These are phyloP conservation scores for Monoplex corrugatus DNA, from an alignment of 2,888 invertebrate species.

Conservation along the genomic window DNA sequence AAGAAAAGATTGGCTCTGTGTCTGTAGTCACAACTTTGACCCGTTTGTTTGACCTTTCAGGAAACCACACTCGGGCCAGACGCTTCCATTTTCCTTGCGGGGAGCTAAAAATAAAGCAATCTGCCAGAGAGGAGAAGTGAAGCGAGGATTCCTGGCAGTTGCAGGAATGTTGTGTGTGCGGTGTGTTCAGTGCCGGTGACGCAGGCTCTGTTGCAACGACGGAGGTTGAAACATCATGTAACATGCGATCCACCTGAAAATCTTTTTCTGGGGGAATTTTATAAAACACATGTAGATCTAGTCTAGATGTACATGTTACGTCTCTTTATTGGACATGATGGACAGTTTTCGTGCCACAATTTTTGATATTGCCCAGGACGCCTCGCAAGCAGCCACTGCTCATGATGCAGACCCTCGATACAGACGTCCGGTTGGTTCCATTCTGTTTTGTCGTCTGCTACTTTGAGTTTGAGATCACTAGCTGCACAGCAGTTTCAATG, in stretches of 20 bases:
- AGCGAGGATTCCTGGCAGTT: conserved; percentile 18
- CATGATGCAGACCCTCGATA: conserved; percentile 53
- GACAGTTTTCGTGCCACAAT: conserved; percentile 62
- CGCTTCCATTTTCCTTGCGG: conserved; percentile 46
- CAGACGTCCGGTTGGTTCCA: conserved; percentile 48
- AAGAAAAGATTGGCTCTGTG: not conserved
- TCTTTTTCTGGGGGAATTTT: too few species aligned
- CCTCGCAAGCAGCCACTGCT: conserved; percentile 69
- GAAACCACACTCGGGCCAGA: conserved; percentile 34
- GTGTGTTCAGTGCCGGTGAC: not conserved
- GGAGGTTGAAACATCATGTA: not conserved
- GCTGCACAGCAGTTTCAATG: too few species aligned
- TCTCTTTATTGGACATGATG: too few species aligned
- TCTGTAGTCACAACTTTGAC: not conserved
- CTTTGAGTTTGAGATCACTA: too few species aligned
- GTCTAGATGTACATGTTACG: too few species aligned
- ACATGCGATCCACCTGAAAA: not conserved
- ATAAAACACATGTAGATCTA: too few species aligned
- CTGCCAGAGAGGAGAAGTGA: not conserved
- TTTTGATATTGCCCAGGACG: conserved; percentile 73
- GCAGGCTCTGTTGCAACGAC: not conserved
- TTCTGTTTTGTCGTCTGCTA: conserved; percentile 28
- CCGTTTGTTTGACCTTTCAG: not conserved
- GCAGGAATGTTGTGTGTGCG: conserved; percentile 19
- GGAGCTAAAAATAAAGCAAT: conserved; percentile 38